A percentile compares a stretch with the other conserved stretches of the same genome.
These are phyloP conservation scores for Myrmophylax atrothorax DNA, from an alignment of 2,113 vertebrate species.

Conservation along the genomic window DNA sequence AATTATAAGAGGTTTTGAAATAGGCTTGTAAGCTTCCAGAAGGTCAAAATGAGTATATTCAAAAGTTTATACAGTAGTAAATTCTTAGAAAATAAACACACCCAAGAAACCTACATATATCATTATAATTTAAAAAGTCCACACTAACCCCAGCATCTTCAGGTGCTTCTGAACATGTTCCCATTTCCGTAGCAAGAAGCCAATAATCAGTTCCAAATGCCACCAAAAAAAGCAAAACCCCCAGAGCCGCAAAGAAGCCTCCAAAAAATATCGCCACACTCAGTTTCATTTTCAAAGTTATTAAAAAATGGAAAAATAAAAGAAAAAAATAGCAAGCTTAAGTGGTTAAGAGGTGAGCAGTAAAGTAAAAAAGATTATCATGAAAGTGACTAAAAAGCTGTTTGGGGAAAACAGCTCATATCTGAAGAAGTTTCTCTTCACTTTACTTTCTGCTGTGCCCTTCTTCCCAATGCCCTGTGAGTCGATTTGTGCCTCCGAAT, in stretches of 20 bases:
- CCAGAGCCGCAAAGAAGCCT: conserved; percentile 91
- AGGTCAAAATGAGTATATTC: not conserved
- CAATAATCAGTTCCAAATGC: conserved; percentile 98
- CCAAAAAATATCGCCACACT: conserved; percentile 92
- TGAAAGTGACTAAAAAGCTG: not conserved
- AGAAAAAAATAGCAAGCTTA: not conserved
- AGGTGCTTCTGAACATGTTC: conserved; percentile 76
- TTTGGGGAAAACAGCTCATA: not conserved
- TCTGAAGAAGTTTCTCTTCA: conserved; percentile 20
- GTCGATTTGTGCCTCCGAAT: conserved; percentile 18
- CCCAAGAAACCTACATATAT: not conserved
- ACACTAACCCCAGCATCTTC: conserved; percentile 66
- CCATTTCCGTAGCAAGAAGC: conserved; percentile 88
- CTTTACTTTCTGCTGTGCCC: conserved; percentile 21
- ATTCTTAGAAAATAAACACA: not conserved
- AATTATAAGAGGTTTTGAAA: not conserved
- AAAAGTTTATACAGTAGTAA: not conserved
- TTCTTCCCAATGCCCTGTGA: not conserved
- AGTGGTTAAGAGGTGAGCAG: not conserved
- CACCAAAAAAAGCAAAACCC: conserved; percentile 86
- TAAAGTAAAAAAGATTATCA: not conserved
- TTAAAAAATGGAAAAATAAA: not conserved
- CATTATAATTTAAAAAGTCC: conserved; percentile 39
- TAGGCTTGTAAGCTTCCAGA: not conserved
- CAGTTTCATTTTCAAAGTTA: conserved; percentile 82